Percentiles rank a stretch among this genome's conserved stretches.
phyloP scores from a whole-genome alignment of 2,113 vertebrate genomes.

The Ochotona princeps region DNA sequence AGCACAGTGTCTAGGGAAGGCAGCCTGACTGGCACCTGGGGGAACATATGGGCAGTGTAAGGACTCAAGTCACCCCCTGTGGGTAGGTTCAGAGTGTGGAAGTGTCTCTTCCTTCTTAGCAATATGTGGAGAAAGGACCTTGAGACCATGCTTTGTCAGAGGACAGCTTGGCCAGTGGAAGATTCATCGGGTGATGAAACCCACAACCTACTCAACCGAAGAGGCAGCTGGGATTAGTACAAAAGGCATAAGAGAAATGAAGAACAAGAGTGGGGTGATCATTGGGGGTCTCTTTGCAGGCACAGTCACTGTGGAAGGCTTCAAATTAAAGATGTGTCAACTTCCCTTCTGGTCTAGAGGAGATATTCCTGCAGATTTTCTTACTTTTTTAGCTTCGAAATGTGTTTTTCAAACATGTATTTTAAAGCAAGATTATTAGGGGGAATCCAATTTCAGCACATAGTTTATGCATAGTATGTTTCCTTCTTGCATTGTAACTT shows the following conservation, averaged over 20 bases:
- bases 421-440: constrained; percentile 25
- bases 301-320: background rate
- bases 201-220: background rate
- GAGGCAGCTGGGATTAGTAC: background rate
- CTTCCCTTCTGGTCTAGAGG: background rate
- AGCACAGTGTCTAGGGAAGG: background rate
- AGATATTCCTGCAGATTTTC: background rate
- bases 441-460: constrained; percentile 18
- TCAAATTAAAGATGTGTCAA: background rate
- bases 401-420: constrained; percentile 28
- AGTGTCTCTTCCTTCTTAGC: background rate
- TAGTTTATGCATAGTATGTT: background rate
- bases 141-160: background rate
- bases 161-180: background rate
- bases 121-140: background rate
- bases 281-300: background rate
- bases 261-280: rapidly evolving
- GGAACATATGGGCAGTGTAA: rapidly evolving
- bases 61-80: no score
- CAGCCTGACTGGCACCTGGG: background rate
- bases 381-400: background rate
- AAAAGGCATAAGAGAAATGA: background rate
- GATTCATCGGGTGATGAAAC: background rate
- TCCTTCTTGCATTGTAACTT: background rate
- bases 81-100: rapidly evolving